Conservation (phyloP, 2,797 vertebrate species). For the Chloroceryle inda region DNA sequence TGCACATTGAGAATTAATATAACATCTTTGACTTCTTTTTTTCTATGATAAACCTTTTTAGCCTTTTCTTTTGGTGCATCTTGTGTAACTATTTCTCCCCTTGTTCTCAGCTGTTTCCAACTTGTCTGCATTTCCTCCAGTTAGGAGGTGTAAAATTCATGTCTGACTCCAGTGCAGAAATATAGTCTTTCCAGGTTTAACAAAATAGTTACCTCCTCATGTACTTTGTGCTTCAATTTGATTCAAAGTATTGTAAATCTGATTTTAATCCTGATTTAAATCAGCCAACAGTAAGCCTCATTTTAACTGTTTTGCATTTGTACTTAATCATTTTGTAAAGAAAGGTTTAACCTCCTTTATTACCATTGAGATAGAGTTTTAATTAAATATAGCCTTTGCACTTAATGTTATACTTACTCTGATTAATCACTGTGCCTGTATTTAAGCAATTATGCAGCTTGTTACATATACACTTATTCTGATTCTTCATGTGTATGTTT, state of each 20-base stretch:
- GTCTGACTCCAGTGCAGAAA: not conserved
- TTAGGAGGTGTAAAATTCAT: not conserved
- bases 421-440: conserved; percentile 60
- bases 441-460: conserved; percentile 65
- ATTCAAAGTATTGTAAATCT: conserved; percentile 49
- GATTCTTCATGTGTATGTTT: conserved; percentile 48
- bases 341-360: conserved; percentile 75
- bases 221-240: not conserved
- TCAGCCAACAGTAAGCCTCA: conserved; percentile 55
- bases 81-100: not conserved
- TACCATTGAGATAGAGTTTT: conserved; percentile 61
- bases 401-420: conserved; percentile 51
- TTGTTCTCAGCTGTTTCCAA: not conserved
- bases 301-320: conserved; percentile 65
- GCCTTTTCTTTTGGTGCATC: not conserved
- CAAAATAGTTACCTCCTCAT: not conserved
- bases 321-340: conserved; percentile 73
- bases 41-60: not conserved
- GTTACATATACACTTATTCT: conserved; percentile 18
- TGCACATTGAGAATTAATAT: not conserved
- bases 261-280: conserved; percentile 59
- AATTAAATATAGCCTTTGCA: conserved; percentile 67
- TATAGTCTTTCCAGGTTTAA: not conserved
- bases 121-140: not conserved
- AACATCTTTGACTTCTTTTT: not conserved